phyloP scores from a whole-genome alignment of 2,113 vertebrate genomes.

The Romanogobio albipinnatus region DNA sequence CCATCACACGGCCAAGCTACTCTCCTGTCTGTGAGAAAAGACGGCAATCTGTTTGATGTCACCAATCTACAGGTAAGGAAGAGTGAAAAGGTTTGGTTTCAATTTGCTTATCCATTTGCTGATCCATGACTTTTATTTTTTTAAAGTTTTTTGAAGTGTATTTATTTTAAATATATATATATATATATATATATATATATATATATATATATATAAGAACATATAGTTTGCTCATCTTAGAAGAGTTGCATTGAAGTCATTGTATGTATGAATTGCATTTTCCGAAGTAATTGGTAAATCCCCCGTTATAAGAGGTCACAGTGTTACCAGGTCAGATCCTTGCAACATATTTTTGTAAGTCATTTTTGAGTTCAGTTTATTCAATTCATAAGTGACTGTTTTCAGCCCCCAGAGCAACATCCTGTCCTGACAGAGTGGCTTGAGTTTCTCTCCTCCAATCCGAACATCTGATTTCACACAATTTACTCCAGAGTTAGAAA shows the following conservation, averaged over 20 bases:
- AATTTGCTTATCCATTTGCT: neutral
- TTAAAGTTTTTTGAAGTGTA: too few species aligned
- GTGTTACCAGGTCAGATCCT: neutral
- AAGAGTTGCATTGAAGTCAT: neutral
- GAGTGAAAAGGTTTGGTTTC: neutral
- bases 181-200: too few species aligned
- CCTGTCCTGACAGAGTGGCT: constrained; percentile 72
- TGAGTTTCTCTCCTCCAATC: constrained; percentile 64
- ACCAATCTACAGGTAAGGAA: constrained; percentile 64
- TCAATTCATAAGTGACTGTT: constrained; percentile 13
- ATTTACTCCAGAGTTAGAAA: neutral
- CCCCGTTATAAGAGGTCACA: neutral
- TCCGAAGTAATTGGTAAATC: neutral
- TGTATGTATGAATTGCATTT: too few species aligned
- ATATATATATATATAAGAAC: too few species aligned
- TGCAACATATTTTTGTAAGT: neutral
- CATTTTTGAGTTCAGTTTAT: neutral
- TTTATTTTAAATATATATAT: too few species aligned
- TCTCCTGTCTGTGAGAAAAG: constrained; percentile 65
- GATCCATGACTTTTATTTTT: neutral
- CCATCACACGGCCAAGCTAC: constrained; percentile 60
- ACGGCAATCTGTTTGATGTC: constrained; percentile 60
- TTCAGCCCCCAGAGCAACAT: constrained; percentile 60
- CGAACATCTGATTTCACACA: constrained; percentile 61
- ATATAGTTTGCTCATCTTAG: neutral